Base-by-base conservation (phyloP, 2,113 vertebrate species). In the Dicaeum eximium region DNA sequence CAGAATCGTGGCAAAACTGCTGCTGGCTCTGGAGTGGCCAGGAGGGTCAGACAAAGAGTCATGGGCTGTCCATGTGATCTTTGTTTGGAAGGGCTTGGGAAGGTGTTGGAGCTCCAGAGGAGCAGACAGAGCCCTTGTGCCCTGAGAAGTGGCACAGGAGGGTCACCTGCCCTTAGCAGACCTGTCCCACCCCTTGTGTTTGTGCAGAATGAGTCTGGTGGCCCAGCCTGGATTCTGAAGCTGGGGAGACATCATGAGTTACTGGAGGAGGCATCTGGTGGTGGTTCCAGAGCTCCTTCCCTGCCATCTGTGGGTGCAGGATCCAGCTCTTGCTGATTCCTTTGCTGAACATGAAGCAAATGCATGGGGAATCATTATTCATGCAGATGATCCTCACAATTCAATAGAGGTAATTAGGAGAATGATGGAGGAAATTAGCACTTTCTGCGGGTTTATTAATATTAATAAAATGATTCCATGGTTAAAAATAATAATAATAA, bases 381-480 rank as follows among this genome's bases (percentile, higher is more conserved):
- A 98, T 98, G 97, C 97, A 98, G 97, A 98, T 98, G 98, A 98
- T 91, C 82, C 95, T 97, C 94, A 95, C 97, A 97, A 98, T 97
- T 98, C 98, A 98, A 97, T 98, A 95, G 96, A 96, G 95, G 94
- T 97, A 98, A 98, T 98, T 98, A 98, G 97, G 97, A 94, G 97
- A 97, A 97, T 98, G 98, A 97, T 96, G 98, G 95, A 98, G 96
- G 97, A 98, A 98, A 98, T 98, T 97, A 98, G 97, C 96, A 97
- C 96, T 98, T 98, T 97, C 96, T 96, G 86, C 17, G 85, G 96
- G 97, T 98, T 95, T 98, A 98, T 98, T 98, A 98, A 98, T 98
- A 98, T 98, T 98, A 98, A 98, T 98, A 98, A 98, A 98, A 98
- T 80, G 96, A 88, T 94, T 95, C 95, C 83, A 35, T 1, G 38